Percentiles rank a stretch among this genome's conserved stretches.
phyloP scores from a whole-genome alignment of 2,797 vertebrate genomes.

The Anas bernieri region DNA sequence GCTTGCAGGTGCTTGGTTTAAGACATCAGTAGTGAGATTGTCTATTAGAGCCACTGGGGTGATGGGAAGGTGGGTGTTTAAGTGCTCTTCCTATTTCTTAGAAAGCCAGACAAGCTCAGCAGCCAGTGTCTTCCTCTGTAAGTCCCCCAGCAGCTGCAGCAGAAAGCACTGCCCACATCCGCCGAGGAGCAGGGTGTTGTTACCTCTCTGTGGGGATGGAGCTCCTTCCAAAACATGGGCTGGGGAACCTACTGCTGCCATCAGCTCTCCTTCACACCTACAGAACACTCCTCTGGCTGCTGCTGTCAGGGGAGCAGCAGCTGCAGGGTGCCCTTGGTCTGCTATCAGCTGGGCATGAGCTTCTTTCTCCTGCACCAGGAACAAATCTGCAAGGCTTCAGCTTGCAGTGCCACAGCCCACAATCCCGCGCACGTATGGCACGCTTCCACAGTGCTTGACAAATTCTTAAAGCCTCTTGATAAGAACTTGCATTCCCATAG shows the following conservation, averaged over 20 bases:
- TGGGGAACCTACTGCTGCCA: fast-evolving
- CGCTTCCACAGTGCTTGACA: not conserved
- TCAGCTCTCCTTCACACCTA: not conserved
- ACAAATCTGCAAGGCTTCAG: not conserved
- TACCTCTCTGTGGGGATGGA: not conserved
- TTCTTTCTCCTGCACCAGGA: not conserved
- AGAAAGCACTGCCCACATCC: not conserved
- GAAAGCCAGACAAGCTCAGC: not conserved
- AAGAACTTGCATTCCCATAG: not conserved
- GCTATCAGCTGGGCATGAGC: not conserved
- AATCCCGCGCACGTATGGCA: not conserved
- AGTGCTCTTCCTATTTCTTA: not conserved
- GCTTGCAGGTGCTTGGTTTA: not conserved
- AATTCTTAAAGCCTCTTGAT: constrained; percentile 19
- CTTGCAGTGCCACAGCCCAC: not conserved
- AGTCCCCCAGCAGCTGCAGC: not conserved
- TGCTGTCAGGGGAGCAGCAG: not conserved
- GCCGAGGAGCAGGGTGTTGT: not conserved
- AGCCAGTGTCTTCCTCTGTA: not conserved
- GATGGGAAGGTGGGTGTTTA: not conserved
- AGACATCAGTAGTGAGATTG: not conserved
- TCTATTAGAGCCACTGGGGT: not conserved
- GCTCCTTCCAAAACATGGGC: not conserved
- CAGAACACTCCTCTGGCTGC: not conserved
- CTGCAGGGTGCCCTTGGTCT: not conserved